Evolutionary conservation across 2,888 invertebrate species (phyloP), one percentile per base, ranked within the genome.

Genomic region (Caenorhabditis wallacei): DNA sequence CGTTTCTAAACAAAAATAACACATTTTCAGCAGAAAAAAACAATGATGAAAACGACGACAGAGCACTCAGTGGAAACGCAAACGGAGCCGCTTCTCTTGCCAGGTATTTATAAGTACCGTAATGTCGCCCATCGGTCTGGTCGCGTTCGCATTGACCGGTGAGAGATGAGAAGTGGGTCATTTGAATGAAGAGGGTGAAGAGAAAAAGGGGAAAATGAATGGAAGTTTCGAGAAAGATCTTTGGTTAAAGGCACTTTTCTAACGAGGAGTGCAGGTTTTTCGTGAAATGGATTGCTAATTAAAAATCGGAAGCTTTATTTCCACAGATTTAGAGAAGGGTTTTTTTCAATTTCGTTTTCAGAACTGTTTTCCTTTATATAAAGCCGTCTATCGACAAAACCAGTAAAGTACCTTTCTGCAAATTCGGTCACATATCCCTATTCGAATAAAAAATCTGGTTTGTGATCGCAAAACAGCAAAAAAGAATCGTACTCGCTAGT

Each of bases 341-440:
- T n/a, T 35, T 35, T 4, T 35, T 10, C 35, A 35, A 7, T 35
- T 10, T 7, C 10, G 40, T 10, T 40, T 40, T 40, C 2, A 2
- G 13, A 40, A 13, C 11, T 40, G 40, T 40, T 40, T 40, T 40
- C n/a, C n/a, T n/a, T n/a, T n/a, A n/a, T n/a, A n/a, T n/a, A n/a
- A n/a, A n/a, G n/a, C n/a, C 40, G 40, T 40, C 40, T 40, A 13
- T 13, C 10, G 16, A 40, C 11, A 40, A 66, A 78, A 69, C 78
- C 48, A 56, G 69, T 61, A 48, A 75, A 61, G 35, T 54, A 20
- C 51, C n/a, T 16, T 53, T 61, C 30, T 68, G 68, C 40, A 76
- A 68, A 69, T 69, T 69, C n/a, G 78, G 78, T 78, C 78, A 78
- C 46, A 69, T 78, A 78, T 78, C 78, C 54, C 30, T 40, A 68